Base-by-base conservation (phyloP, 1,140 invertebrate genomes). In the Helicoverpa zea region DNA sequence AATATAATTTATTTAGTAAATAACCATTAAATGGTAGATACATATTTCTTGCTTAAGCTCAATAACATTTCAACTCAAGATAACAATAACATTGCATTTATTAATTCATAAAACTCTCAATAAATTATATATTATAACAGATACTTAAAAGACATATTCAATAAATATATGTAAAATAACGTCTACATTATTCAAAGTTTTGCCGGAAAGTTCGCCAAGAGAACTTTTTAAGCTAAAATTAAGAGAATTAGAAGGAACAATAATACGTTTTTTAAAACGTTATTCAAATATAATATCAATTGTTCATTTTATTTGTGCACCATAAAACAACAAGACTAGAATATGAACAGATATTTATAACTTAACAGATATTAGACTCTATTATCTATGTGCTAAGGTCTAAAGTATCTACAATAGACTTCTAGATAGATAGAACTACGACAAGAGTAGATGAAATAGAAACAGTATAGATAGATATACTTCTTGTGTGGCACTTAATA, bases 391-490 rank as follows among this genome's bases (percentile, higher is more conserved):
- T 72, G 23, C 68, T 72, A 77, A 35, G 58, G 51, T 10, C 75
- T 77, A 77, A 66, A 66, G 29, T 77, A 77, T 77, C 75, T 77
- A 77, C 61, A 66, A 35, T 76, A 76, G 58, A 61, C 23, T 49
- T 54, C 51, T 66, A 66, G 49, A 64, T 66, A 77, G 49, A 51
- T 64, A 76, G 58, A 58, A 52, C 68, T 72, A 72, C 18, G 23
- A 72, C 54, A 72, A 72, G 68, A 54, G 49, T 72, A 72, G 49
- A 52, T 54, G 68, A 72, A 72, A 72, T 72, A 72, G 49, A 72
- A 72, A 72, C 12, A 52, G 18, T 43, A 43, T 43, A 7, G 35
- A 43, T 43, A 35, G 35, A 35, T 35, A 35, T n/a, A 23, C 23
- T 23, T 2, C 23, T 7, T 43, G 35, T 35, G 35, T 43, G 35